phyloP scores from a whole-genome alignment of 2,888 invertebrate genomes.

The Epinotia demarniana region DNA sequence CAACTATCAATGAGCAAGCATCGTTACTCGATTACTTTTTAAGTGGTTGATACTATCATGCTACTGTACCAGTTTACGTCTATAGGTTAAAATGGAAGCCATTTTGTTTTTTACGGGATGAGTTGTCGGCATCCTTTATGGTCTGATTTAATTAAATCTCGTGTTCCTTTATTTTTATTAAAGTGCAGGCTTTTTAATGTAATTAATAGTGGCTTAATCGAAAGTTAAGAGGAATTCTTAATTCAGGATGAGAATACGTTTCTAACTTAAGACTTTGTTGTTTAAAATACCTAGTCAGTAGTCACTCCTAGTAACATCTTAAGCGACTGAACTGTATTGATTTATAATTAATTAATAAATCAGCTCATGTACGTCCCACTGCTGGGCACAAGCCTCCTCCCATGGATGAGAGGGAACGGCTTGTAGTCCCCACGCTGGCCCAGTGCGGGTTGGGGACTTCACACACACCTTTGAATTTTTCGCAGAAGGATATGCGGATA shows the following conservation, averaged over 20 bases:
- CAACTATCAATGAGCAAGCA: constrained; percentile 48
- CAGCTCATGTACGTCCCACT: no score
- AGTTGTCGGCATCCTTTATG: constrained; percentile 27
- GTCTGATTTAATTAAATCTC: constrained; percentile 31
- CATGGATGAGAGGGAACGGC: no score
- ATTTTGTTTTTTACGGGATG: constrained; percentile 21
- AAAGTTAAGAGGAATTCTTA: not conserved
- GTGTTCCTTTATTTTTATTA: constrained; percentile 19
- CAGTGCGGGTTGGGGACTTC: no score
- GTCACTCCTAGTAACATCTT: not conserved
- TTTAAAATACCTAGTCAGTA: not conserved
- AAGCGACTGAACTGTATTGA: not conserved
- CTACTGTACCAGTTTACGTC: constrained; percentile 47
- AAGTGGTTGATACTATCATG: constrained; percentile 52
- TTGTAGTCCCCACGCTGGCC: no score
- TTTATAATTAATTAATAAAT: no score
- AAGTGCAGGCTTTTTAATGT: constrained; percentile 22
- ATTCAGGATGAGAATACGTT: not conserved
- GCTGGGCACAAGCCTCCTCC: no score
- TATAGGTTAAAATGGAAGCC: constrained; percentile 27
- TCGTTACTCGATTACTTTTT: constrained; percentile 50
- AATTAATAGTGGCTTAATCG: constrained; percentile 25
- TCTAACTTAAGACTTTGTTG: not conserved
- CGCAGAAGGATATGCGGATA: no score
- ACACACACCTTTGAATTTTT: no score